phyloP scores from a whole-genome alignment of 1,140 invertebrate species.

The Drosophila varians region DNA sequence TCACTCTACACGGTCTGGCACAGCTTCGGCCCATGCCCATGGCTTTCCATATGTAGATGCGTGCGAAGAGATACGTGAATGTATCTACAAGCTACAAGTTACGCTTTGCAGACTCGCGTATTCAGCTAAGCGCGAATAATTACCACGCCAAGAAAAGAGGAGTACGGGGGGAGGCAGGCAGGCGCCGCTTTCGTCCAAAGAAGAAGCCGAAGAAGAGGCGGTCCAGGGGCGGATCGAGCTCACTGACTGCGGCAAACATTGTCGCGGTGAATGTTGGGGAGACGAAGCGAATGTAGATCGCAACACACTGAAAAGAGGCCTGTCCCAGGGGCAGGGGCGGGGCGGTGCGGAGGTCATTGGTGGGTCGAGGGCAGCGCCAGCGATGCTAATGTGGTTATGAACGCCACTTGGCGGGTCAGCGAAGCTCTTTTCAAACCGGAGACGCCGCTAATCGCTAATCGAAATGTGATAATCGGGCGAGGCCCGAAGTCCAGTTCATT shows the following conservation, averaged over 20 bases:
- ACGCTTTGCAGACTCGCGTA: conserved; percentile 78
- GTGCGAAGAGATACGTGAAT: conserved; percentile 69
- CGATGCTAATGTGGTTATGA: conserved; percentile 78
- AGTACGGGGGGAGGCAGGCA: conserved; percentile 10
- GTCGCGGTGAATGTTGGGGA: conserved; percentile 55
- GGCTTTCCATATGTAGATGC: conserved; percentile 73
- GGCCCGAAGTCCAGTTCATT: conserved; percentile 44
- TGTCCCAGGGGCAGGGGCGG: neutral
- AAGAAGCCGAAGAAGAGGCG: conserved; percentile 37
- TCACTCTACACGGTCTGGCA: neutral
- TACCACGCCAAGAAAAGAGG: conserved; percentile 61
- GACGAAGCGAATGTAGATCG: conserved; percentile 68
- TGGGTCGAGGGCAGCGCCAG: conserved; percentile 66
- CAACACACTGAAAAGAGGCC: conserved; percentile 19
- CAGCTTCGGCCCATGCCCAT: conserved; percentile 28
- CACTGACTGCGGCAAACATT: conserved; percentile 46
- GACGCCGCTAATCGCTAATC: conserved; percentile 57
- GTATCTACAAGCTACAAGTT: conserved; percentile 81
- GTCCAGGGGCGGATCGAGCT: conserved; percentile 45
- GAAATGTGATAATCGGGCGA: conserved; percentile 74
- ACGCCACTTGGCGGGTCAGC: conserved; percentile 61
- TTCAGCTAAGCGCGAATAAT: conserved; percentile 80
- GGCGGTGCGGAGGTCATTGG: conserved; percentile 23
- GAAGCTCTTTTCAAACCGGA: conserved; percentile 16
- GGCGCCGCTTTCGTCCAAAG: conserved; percentile 59